Evolutionary conservation across 2,888 invertebrate species (phyloP).

Genomic region (Chymomyza amoena): DNA sequence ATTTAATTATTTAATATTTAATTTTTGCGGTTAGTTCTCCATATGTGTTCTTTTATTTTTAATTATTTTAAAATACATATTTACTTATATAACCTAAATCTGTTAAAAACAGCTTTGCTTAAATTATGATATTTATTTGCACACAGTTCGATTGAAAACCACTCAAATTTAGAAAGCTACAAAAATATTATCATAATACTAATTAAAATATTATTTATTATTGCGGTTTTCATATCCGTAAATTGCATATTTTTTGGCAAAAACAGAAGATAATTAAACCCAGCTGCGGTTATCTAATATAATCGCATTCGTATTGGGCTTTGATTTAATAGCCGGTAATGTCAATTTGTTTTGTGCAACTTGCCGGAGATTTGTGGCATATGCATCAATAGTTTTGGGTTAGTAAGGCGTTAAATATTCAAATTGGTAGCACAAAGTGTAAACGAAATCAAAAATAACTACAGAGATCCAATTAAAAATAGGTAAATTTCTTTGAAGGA

Average conservation of each 20-base stretch:
- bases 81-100: no score
- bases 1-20: no score
- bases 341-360: background rate
- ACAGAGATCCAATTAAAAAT: no score
- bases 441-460: no score
- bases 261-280: background rate
- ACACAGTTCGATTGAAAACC: background rate
- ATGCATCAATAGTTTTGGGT: background rate
- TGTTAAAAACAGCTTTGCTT: background rate
- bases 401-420: background rate
- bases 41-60: no score
- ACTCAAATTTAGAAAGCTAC: background rate
- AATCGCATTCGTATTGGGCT: background rate
- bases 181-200: background rate
- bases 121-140: background rate
- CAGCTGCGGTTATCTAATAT: background rate
- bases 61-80: no score
- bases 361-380: background rate
- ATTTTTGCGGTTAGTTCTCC: no score
- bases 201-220: background rate
- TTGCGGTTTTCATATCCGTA: background rate
- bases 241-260: background rate
- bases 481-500: no score
- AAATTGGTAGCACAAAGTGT: background rate
- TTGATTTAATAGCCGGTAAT: background rate